Percentiles rank a stretch among this genome's conserved stretches.
Evolutionary conservation across 2,113 vertebrate genomes (phyloP).

Genomic region (Aspidoscelis tigris): DNA sequence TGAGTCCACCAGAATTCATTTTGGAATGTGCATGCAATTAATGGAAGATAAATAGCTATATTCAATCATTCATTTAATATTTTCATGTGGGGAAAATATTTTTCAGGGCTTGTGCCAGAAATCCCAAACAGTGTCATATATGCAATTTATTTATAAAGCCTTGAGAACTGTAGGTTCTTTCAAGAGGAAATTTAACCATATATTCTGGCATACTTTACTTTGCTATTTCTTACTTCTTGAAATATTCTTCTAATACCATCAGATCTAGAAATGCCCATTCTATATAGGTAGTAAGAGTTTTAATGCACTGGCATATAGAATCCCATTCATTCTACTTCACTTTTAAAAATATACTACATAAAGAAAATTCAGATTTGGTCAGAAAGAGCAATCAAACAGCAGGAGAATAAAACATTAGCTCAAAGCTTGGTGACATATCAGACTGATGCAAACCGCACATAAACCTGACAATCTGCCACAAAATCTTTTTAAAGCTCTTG

Average conservation of each 20-base stretch:
- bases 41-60: background rate
- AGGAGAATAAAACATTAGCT: slow-evolving; percentile 8
- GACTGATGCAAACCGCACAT: background rate
- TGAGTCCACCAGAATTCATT: background rate
- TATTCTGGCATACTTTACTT: background rate
- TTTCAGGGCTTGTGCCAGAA: background rate
- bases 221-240: background rate
- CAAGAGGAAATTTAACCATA: background rate
- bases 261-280: slow-evolving; percentile 12
- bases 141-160: slow-evolving; percentile 26
- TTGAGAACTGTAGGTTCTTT: slow-evolving; percentile 4
- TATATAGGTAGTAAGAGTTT: slow-evolving; percentile 9
- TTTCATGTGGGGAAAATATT: rapidly evolving
- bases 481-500: slow-evolving; percentile 40
- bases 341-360: slow-evolving; percentile 17
- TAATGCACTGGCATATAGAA: background rate
- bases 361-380: slow-evolving; percentile 31
- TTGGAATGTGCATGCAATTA: background rate
- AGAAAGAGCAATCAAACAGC: background rate
- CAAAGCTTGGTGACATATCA: slow-evolving; percentile 36
- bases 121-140: slow-evolving; percentile 37
- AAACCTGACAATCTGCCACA: slow-evolving; percentile 35
- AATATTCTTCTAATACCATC: slow-evolving; percentile 13
- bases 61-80: background rate
- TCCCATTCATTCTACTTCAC: slow-evolving; percentile 21